Conservation (phyloP, 2,888 invertebrate species). For the Drosophila helvetica region DNA sequence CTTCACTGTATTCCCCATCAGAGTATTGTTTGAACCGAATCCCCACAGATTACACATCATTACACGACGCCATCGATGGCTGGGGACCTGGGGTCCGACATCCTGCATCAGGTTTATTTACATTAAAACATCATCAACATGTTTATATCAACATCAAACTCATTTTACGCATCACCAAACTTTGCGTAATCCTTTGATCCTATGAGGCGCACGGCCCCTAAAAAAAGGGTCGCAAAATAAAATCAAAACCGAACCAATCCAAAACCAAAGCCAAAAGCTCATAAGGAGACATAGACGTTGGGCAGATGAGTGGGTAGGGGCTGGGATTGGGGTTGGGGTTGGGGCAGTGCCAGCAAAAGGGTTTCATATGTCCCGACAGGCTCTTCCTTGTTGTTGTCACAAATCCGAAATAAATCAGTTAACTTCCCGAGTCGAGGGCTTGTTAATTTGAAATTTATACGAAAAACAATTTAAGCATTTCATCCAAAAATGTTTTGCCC, state of each 20-base stretch:
- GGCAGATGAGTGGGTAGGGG: too few species aligned
- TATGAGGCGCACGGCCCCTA: slow-evolving; percentile 42
- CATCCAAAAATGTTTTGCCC: slow-evolving; percentile 50
- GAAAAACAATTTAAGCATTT: slow-evolving; percentile 76
- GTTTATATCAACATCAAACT: slow-evolving; percentile 80
- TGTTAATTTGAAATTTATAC: slow-evolving; percentile 80
- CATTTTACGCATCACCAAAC: slow-evolving; percentile 79
- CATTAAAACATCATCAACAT: slow-evolving; percentile 80
- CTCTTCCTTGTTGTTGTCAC: slow-evolving; percentile 49
- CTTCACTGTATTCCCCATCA: too few species aligned
- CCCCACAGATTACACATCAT: slow-evolving; percentile 71
- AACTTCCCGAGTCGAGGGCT: slow-evolving; percentile 68
- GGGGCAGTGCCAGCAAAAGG: slow-evolving; percentile 52
- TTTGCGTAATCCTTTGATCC: slow-evolving; percentile 78
- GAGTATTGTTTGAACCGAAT: slow-evolving; percentile 23
- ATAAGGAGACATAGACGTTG: slow-evolving; percentile 15
- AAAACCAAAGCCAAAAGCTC: slow-evolving; percentile 25
- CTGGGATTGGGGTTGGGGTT: too few species aligned
- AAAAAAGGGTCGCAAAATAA: slow-evolving; percentile 39
- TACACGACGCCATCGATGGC: slow-evolving; percentile 50
- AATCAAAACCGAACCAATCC: slow-evolving; percentile 52
- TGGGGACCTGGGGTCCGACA: slow-evolving; percentile 2
- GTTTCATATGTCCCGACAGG: slow-evolving; percentile 63
- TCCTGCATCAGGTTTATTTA: slow-evolving; percentile 65
- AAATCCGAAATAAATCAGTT: slow-evolving; percentile 78